Evolutionary conservation across 2,888 invertebrate species (phyloP).

Genomic region (Drosophila fungiperda): DNA sequence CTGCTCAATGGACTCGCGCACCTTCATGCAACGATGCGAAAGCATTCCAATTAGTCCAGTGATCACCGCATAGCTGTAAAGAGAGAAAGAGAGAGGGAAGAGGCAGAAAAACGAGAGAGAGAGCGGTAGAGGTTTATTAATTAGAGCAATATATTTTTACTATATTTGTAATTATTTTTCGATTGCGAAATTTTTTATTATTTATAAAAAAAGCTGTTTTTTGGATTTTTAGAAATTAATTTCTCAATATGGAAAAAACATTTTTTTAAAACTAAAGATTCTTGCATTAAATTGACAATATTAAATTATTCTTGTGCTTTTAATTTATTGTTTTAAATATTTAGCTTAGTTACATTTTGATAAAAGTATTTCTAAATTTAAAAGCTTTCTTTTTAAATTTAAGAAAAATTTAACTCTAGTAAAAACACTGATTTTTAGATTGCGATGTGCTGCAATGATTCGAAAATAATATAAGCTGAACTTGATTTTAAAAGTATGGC

Average conservation of each 20-base stretch:
- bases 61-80: slow-evolving; percentile 90
- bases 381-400: neutral
- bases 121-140: too few species aligned
- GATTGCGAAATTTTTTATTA: neutral
- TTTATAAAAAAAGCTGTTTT: too few species aligned
- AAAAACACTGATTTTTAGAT: neutral
- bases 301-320: neutral
- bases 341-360: too few species aligned
- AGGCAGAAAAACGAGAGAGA: neutral
- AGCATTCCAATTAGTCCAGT: slow-evolving; percentile 93
- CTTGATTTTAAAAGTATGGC: neutral
- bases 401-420: neutral
- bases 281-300: neutral
- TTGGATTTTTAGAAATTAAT: neutral
- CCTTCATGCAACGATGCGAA: slow-evolving; percentile 89
- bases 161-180: too few species aligned
- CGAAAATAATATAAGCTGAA: neutral
- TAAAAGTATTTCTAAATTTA: neutral
- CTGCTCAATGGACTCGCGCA: slow-evolving; percentile 88
- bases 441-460: neutral
- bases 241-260: neutral
- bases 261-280: neutral
- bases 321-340: too few species aligned
- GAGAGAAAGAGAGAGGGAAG: neutral
- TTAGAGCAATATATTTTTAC: too few species aligned